Base-by-base conservation (phyloP, 2,797 vertebrate genomes). In the Scyliorhinus canicula region DNA sequence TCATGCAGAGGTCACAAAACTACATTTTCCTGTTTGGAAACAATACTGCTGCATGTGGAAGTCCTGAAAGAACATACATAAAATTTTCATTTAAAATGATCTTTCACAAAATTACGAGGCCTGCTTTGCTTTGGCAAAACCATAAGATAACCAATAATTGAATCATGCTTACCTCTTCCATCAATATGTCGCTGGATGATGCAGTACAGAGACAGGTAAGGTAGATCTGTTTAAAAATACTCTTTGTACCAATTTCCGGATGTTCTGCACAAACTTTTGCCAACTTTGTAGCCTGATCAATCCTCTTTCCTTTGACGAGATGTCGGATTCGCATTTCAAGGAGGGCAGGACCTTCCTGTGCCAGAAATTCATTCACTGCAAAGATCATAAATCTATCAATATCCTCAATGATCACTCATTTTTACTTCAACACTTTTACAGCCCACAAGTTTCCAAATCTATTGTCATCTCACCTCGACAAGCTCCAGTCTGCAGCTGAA, bases 321-420 rank as follows among this genome's bases (percentile, higher is more conserved):
- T 98, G 98, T 96, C 99, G 99, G 96, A 99, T 97, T 96, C 99
- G 98, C 98, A 99, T 98, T 97, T 98, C 97, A 97, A 98, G 96
- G 95, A 99, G 97, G 60, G 98, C 93, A 3, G 97, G 97, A 65
- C 99, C 99, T 97, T 99, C 99, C 94, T 97, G 97, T 95, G 96
- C 95, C 96, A 99, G 97, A 96, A 99, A 99, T 97, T 98, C 97
- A 95, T 97, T 97, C 95, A 99, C 98, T 99, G 97, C 95, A 95
- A 97, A 96, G 95, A 96, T 19, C 55, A 82, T 1, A 88, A 84
- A 16, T 95, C 40, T 40, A 79, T 35, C 57, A 95, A 82, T 55
- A 95, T 60, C 40, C 40, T 44, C 88, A 91, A 65, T 65, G 57
- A 40, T 91, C 24, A 19, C 57, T 91, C 19, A 57, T 65, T 65